A percentile compares a stretch with the other conserved stretches of the same genome.
phyloP scores from a whole-genome alignment of 2,113 vertebrate species.

The Micronycteris hirsuta region DNA sequence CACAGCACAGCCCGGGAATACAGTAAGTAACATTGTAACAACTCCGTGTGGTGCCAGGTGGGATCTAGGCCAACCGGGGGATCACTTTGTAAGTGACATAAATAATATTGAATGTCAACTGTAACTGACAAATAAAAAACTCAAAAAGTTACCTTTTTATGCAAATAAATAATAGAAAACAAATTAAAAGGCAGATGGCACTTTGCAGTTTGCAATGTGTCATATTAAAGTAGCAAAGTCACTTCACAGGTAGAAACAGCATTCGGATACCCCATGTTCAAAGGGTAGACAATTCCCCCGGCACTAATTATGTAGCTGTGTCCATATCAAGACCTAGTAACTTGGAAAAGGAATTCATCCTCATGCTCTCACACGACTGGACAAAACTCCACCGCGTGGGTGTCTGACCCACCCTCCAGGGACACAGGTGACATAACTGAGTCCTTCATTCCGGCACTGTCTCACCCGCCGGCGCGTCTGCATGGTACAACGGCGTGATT shows the following conservation, averaged over 20 bases:
- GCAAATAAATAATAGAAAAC: neutral
- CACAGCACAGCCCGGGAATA: neutral
- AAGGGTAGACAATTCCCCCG: neutral
- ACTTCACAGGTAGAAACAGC: neutral
- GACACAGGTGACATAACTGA: neutral
- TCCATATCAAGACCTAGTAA: neutral
- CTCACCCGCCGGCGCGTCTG: neutral
- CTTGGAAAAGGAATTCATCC: neutral
- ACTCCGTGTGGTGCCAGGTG: neutral
- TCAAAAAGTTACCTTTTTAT: neutral
- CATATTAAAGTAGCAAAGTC: neutral
- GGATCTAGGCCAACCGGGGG: neutral
- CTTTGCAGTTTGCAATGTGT: neutral
- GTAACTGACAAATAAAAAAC: neutral
- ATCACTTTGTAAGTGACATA: neutral
- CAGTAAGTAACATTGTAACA: neutral
- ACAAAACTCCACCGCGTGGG: neutral
- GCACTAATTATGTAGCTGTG: neutral
- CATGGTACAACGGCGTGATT: neutral
- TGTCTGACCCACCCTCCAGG: neutral
- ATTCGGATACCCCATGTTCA: neutral
- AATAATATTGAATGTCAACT: neutral
- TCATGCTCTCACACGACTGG: neutral
- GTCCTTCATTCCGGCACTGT: neutral
- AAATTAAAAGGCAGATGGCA: neutral